Base-by-base conservation (phyloP, 2,113 vertebrate genomes). In the Octodon degus region DNA sequence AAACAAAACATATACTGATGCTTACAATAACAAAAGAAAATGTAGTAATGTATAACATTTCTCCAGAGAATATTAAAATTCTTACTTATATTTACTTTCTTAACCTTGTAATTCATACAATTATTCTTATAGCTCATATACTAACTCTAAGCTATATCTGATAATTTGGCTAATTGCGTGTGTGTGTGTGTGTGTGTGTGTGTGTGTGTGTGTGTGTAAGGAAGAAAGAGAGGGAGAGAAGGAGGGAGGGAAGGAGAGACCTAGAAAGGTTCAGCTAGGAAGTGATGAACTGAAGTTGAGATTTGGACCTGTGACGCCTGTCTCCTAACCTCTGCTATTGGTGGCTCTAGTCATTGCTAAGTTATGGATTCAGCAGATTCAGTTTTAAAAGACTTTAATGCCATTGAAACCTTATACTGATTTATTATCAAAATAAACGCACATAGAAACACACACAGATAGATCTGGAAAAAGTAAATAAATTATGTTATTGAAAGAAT, bases 191-290 rank as follows among this genome's bases (percentile, higher is more conserved):
- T 43, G 43, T 43, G 43, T 43, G 43, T 43, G 43, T 43, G 43
- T 43, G 43, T 43, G 43, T 43, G 43, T 43, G 43, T 53, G 53
- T 53, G 10, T 53, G 53, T 53, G 53, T 12, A 53, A 53, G 53
- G 53, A 53, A 13, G 53, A 13, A 55, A 55, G 12, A 55, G 55
- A 9, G 14, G 24, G 2, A 84, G 1, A 5, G 14, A 4, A 1
- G 2, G 6, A 7, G 17, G 20, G 3, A 68, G 1, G 5, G 25
- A 4, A 0, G 2, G 9, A 10, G 20, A 0, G 11, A 10, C 4
- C 63, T 65, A 7, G 30, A 65, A 65, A 90, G 47, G 43, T 34
- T 70, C 34, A 40, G 30, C 22, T 47, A 68, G 4, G 14, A 89
- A 68, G 7, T 27, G 55, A 30, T 58, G 19, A 30, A 55, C 17